Conservation (phyloP, 2,888 invertebrate genomes). For the Diarsia brunnea region DNA sequence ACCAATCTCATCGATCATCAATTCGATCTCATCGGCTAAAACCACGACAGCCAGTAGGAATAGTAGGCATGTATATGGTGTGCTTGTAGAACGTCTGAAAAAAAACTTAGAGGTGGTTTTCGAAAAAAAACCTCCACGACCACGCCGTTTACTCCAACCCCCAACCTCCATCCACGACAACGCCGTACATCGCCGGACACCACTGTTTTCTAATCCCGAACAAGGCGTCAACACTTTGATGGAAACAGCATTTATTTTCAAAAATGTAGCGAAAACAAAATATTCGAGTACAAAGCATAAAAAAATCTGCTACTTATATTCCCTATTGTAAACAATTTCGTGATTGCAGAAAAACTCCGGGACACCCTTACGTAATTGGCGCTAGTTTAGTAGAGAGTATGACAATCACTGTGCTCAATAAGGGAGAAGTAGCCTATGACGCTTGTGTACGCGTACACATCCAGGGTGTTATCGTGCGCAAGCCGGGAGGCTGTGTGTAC, state of each 20-base stretch:
- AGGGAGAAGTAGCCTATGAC: constrained; percentile 77
- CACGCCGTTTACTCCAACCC: too few relatives aligned
- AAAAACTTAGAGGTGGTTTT: background rate
- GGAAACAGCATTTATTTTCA: too few relatives aligned
- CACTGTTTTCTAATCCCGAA: too few relatives aligned
- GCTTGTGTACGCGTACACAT: constrained; percentile 71
- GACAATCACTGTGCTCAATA: constrained; percentile 68
- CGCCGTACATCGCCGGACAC: too few relatives aligned
- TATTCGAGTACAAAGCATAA: too few relatives aligned
- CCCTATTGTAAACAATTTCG: background rate
- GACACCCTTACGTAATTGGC: constrained; percentile 71
- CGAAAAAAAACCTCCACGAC: too few relatives aligned
- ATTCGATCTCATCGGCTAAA: background rate
- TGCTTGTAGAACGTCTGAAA: background rate
- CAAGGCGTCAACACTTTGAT: too few relatives aligned
- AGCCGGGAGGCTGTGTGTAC: constrained; percentile 17
- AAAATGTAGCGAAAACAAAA: too few relatives aligned
- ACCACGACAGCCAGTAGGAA: too few relatives aligned
- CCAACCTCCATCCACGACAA: too few relatives aligned
- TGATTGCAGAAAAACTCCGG: constrained; percentile 1
- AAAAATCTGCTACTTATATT: background rate
- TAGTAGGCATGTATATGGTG: background rate
- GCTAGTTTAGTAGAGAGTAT: constrained; percentile 68
- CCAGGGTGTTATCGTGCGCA: constrained; percentile 56
- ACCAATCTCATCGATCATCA: too few relatives aligned